Evolutionary conservation across 2,113 vertebrate genomes (phyloP), one percentile per base, ranked within the genome.

Genomic region (Edolisoma coerulescens): DNA sequence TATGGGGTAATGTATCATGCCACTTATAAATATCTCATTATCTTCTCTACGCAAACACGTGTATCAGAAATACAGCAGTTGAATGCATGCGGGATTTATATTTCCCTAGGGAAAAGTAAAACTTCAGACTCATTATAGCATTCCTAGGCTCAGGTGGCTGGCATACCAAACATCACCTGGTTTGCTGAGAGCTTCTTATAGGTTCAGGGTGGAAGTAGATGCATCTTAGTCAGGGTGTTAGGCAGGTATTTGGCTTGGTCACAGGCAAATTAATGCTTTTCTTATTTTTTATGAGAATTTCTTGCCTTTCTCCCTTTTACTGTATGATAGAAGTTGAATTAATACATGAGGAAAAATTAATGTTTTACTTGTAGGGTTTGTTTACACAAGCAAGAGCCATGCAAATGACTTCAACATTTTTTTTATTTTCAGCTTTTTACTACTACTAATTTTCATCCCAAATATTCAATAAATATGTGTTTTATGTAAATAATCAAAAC

Each of bases 1-100:
- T 93, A 84, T 74, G 74, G 60, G 50, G 68, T 90, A 87, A 95
- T 86, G 56, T 95, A 89, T 96, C 91, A 95, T 74, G 73, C 83
- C 59, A 86, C 33, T 95, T 95, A 89, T 81, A 95, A 96, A 95
- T 96, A 86, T 70, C 90, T 93, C 94, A 96, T 96, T 96, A 95
- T 80, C 89, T 95, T 93, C 76, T 90, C 60, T 89, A n/a, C 1
- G 17, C 70, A 92, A 78, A 81, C 67, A 92, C 1, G 1, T 93
- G 83, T 89, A 81, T 87, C 80, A 92, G 86, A 95, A 93, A 78
- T 71, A 87, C 68, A 92, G 81, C 76, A 70, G 59, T 6, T 73
- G 71, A 90, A 92, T 92, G 83, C 80, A 35, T 39, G 35, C 44
- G 42, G 64, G 68, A 77, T 86, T 96, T 90, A 70, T 92, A 90